Evolutionary conservation across 2,113 vertebrate genomes (phyloP), one percentile per base, ranked within the genome.

Genomic region (Dasyornis broadbenti): DNA sequence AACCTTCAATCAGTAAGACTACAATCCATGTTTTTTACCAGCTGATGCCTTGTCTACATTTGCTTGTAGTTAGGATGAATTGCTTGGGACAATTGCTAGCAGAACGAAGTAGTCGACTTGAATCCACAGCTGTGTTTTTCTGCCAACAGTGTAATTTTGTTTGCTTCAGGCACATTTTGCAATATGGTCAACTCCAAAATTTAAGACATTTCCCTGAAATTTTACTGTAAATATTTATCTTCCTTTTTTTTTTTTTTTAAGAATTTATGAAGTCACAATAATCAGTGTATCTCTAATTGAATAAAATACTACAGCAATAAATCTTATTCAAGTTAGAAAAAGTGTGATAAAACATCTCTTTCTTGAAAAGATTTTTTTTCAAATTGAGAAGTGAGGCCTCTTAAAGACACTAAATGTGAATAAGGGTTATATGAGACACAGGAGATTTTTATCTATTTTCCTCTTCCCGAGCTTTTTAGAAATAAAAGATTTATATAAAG

Each of bases 41-140:
- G 56, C 24, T 77, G 63, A 49, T 22, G 13, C 4, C 21, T 92
- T 88, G 33, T 35, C 56, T 40, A 2, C 24, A 10, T 91, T 63
- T 79, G 18, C 11, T 15, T 59, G 12, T 33, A 49, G 20, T 66
- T 33, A 40, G 14, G 22, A 33, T 75, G 6, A 71, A 79, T 71
- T 86, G 24, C 52, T 26, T 65, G 13, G 37, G 27, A 93, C 19
- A 75, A 57, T n/a, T 28, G 16, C 24, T 37, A 53, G 42, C n/a
- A 69, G 31, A 81, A 64, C 0, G 0, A 40, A 78, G 8, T 23
- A 3, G 0, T 13, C 47, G 20, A 57, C 13, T 18, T 75, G 40
- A 79, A 71, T 75, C 44, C 12, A 59, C 21, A 47, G 21, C 20
- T 69, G 1, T 27, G 10, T 50, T 69, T 88, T 73, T 20, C 26